phyloP scores from a whole-genome alignment of 2,888 invertebrate genomes.

The Stenodera caucasica region DNA sequence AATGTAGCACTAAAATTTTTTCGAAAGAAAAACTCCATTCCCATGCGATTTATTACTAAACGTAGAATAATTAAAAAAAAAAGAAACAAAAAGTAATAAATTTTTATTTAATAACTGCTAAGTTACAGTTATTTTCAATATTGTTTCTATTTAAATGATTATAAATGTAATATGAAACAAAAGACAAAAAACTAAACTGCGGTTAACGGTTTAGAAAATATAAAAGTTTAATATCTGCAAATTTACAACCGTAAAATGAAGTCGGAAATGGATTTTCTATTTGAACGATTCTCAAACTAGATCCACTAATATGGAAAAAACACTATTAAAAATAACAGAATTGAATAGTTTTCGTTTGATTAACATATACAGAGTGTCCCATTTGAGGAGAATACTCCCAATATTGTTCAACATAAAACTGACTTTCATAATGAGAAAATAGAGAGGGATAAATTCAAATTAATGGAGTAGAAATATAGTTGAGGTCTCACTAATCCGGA shows the following conservation, averaged over 20 bases:
- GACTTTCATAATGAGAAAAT: too few species aligned
- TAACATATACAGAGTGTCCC: too few species aligned
- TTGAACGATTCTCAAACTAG: not conserved
- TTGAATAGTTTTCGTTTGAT: too few species aligned
- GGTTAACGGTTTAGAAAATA: conserved; percentile 2
- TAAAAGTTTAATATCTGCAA: not conserved
- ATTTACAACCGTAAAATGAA: not conserved
- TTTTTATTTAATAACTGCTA: not conserved
- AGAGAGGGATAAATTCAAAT: too few species aligned
- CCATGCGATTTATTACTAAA: too few species aligned
- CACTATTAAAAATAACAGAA: too few species aligned
- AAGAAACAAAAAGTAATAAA: not conserved
- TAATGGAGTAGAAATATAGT: too few species aligned
- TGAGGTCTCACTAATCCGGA: too few species aligned
- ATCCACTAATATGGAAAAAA: too few species aligned
- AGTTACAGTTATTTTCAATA: not conserved
- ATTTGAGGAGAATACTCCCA: too few species aligned
- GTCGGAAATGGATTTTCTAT: not conserved
- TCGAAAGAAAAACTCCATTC: not conserved
- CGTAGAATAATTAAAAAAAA: not conserved
- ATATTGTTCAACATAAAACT: too few species aligned
- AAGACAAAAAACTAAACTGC: not conserved
- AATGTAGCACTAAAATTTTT: not conserved
- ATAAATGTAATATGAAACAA: not conserved
- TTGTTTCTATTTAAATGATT: not conserved